Evolutionary conservation across 2,113 vertebrate species (phyloP), one percentile per base, ranked within the genome.

Genomic region (Zosterops hypoxanthus): DNA sequence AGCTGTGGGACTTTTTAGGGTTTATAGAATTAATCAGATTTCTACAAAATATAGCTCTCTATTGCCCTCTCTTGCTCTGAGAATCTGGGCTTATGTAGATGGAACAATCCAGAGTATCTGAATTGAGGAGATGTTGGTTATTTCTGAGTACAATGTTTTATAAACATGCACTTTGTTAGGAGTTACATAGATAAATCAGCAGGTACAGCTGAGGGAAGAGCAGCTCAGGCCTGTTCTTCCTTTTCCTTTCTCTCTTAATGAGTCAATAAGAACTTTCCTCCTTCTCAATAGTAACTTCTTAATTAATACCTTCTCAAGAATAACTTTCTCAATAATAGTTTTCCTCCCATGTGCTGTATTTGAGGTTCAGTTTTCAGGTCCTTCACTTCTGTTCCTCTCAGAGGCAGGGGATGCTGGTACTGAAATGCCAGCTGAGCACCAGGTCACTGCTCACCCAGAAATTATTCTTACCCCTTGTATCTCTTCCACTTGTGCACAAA

Each of bases 51-150:
- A 79, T 75, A 95, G 95, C 95, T 95, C 95, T 95, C 87, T 95
- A 6, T 97, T 97, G 96, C 92, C 93, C 92, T 95, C 96, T 96
- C 93, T 96, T 96, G 93, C 94, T 95, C 90, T 60, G 68, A 82
- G 86, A 64, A 56, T 50, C 70, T 34, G 34, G 7, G 26, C 17
- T 65, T 46, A 6, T 59, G 34, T 25, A 69, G 59, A 33, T 56
- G 50, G 82, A 91, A 63, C 34, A 52, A n/a, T 24, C 8, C 2
- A 22, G 49, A 52, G 34, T 33, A 6, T 69, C 19, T 0, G 0
- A 57, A 16, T 7, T 50, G 50, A 34, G 53, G 25, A 61, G 33
- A 9, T 82, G 42, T 22, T 73, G 68, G 6, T 64, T 81, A 14
- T 23, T 41, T 56, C 61, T 7, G 7, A 64, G 47, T 2, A 23